A percentile compares a stretch with the other conserved stretches of the same genome.
These are phyloP conservation scores for Hylaea fasciaria DNA, from an alignment of 2,888 invertebrate genomes.

Conservation along the genomic window DNA sequence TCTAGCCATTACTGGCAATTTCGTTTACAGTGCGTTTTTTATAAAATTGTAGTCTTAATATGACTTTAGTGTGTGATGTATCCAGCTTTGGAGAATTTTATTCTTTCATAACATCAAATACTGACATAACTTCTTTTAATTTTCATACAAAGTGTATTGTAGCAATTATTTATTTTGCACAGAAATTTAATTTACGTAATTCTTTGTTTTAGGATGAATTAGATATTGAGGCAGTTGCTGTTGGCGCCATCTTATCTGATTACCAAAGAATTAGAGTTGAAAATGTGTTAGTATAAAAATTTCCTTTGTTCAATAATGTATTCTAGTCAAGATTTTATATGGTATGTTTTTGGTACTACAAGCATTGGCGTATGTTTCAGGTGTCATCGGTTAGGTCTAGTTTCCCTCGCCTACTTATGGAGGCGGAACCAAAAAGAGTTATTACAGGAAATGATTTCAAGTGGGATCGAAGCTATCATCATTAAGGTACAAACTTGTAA, in stretches of 20 bases:
- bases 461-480: constrained; percentile 95
- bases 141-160: too few species aligned
- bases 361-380: constrained; percentile 81
- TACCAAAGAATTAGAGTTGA: constrained; percentile 99
- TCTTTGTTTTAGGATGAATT: constrained; percentile 86
- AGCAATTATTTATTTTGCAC: background rate
- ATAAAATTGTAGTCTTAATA: too few species aligned
- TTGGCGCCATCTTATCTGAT: constrained; percentile 98
- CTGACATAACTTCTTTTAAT: too few species aligned
- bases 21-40: too few species aligned
- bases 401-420: constrained; percentile 97
- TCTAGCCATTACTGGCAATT: too few species aligned
- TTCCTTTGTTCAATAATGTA: background rate
- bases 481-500: constrained; percentile 91
- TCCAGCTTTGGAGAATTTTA: too few species aligned
- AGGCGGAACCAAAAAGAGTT: constrained; percentile 97
- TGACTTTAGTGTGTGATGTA: too few species aligned
- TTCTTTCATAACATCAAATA: too few species aligned
- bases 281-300: constrained; percentile 93
- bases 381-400: constrained; percentile 94
- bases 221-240: constrained; percentile 95
- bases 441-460: constrained; percentile 98
- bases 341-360: too few species aligned
- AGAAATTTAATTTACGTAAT: constrained; percentile 5
- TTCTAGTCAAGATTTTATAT: background rate